These are phyloP conservation scores for Halcyon smyrnensis DNA, from an alignment of 2,797 vertebrate genomes.

Conservation along the genomic window DNA sequence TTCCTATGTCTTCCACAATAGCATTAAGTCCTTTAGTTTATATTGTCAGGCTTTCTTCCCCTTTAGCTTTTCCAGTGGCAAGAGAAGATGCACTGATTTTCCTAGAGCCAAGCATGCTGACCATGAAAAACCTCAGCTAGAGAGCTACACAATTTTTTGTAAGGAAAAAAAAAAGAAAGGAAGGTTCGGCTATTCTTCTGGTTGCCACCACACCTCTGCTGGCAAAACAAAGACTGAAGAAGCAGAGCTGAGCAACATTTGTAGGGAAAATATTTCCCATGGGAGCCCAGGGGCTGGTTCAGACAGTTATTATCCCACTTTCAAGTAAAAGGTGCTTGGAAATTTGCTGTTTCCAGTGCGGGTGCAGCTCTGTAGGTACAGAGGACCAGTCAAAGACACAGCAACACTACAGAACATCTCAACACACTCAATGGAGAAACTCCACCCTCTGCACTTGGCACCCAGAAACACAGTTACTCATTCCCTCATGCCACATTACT, in stretches of 20 bases:
- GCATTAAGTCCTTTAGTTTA: not conserved
- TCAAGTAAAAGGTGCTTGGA: not conserved
- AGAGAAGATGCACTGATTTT: not conserved
- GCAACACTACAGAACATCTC: not conserved
- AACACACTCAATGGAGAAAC: not conserved
- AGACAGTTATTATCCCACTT: not conserved
- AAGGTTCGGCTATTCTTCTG: not conserved
- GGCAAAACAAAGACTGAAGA: not conserved
- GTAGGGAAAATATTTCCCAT: not conserved
- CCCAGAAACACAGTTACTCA: not conserved
- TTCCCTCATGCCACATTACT: not conserved
- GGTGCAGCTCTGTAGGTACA: fast-evolving
- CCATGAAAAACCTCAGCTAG: not conserved
- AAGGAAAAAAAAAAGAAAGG: not conserved
- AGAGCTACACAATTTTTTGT: not conserved
- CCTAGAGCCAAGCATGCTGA: not conserved
- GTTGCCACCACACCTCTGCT: not conserved
- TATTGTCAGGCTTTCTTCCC: not conserved
- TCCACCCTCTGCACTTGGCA: not conserved
- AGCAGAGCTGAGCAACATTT: not conserved
- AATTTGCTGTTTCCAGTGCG: not conserved
- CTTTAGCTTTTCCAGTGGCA: not conserved
- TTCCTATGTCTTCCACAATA: not conserved
- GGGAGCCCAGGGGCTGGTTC: not conserved
- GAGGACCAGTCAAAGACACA: not conserved